phyloP scores from a whole-genome alignment of 2,113 vertebrate species.

The Coryphaenoides rupestris region DNA sequence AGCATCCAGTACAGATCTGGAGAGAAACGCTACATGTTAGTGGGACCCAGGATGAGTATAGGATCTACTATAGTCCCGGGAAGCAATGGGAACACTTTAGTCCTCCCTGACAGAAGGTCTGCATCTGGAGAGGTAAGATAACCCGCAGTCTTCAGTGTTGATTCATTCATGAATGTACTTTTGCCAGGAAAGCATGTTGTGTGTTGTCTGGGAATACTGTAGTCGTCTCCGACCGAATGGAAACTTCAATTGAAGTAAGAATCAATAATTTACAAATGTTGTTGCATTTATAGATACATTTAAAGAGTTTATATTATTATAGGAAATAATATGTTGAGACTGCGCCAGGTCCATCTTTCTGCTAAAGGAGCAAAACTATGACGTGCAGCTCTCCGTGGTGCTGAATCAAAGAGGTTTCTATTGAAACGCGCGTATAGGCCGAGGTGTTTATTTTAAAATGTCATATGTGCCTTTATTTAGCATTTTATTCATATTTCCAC shows the following conservation, averaged over 20 bases:
- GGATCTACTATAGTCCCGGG: constrained; percentile 40
- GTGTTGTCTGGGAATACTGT: too few relatives aligned
- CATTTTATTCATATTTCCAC: too few relatives aligned
- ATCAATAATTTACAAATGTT: too few relatives aligned
- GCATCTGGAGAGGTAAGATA: constrained; percentile 47
- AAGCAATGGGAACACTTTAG: constrained; percentile 45
- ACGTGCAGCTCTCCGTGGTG: not conserved
- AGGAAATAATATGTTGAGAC: not conserved
- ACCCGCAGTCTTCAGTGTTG: too few relatives aligned
- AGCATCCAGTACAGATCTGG: constrained; percentile 46
- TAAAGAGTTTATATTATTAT: not conserved
- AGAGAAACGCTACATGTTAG: constrained; percentile 56
- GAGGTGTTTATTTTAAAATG: not conserved
- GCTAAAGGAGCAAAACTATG: not conserved
- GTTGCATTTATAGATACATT: too few relatives aligned
- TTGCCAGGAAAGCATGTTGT: too few relatives aligned
- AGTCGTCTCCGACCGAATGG: too few relatives aligned
- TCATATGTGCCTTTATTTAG: not conserved
- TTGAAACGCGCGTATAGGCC: too few relatives aligned
- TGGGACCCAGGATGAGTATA: constrained; percentile 53
- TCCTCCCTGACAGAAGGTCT: constrained; percentile 30
- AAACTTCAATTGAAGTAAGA: too few relatives aligned
- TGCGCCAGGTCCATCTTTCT: not conserved
- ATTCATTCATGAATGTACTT: too few relatives aligned
- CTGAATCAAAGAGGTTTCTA: not conserved